Conservation (phyloP, 2,113 vertebrate species). For the Myiozetetes cayanensis region DNA sequence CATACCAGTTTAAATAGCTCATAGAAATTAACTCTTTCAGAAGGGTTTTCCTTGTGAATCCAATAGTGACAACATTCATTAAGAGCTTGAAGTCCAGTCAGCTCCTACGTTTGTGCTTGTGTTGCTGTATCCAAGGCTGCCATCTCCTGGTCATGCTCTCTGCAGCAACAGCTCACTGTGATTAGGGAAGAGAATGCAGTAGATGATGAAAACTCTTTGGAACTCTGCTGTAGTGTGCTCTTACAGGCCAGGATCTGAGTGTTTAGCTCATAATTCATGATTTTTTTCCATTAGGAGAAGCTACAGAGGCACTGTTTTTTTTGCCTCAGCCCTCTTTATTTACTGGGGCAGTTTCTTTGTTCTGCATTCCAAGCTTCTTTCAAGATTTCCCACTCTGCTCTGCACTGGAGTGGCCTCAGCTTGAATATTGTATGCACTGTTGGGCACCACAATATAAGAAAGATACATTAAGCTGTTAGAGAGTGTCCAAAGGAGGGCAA, state of each 20-base stretch:
- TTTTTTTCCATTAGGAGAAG: not conserved
- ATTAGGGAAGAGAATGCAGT: not conserved
- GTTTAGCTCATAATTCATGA: not conserved
- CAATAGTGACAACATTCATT: not conserved
- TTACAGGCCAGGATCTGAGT: not conserved
- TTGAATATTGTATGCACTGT: not conserved
- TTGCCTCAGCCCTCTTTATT: not conserved
- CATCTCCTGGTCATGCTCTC: not conserved
- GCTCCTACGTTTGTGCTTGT: not conserved
- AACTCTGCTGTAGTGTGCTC: not conserved
- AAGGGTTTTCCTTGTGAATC: not conserved
- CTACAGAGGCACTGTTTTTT: not conserved
- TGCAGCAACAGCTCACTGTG: not conserved
- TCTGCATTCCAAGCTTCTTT: not conserved
- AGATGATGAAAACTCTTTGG: not conserved
- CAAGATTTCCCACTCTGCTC: not conserved
- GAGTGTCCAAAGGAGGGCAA: not conserved
- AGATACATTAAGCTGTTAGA: not conserved
- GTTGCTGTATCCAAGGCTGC: not conserved
- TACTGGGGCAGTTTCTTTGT: not conserved
- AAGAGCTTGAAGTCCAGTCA: accelerated
- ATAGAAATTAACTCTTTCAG: not conserved
- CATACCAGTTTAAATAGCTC: not conserved
- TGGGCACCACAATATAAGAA: not conserved
- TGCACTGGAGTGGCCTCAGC: not conserved